A percentile compares a stretch with the other conserved stretches of the same genome.
phyloP scores from a whole-genome alignment of 2,888 invertebrate genomes.

The Panorpa germanica region DNA sequence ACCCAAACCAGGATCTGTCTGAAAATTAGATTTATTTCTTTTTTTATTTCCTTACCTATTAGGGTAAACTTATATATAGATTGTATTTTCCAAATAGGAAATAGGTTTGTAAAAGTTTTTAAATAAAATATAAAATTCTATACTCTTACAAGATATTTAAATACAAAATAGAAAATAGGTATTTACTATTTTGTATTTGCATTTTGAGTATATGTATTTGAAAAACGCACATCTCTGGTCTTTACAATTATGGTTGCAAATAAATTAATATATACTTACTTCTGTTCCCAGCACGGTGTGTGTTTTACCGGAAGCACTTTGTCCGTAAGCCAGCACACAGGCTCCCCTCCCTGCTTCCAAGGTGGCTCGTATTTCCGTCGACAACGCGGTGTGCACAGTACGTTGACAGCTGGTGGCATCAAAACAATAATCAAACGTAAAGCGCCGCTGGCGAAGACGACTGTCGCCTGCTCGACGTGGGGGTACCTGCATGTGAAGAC shows the following conservation, averaged over 20 bases:
- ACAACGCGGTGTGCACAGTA: slow-evolving; percentile 30
- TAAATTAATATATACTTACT: no score
- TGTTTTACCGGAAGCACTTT: slow-evolving; percentile 59
- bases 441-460: slow-evolving; percentile 37
- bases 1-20: slow-evolving; percentile 25
- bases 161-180: no score
- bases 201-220: no score
- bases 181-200: no score
- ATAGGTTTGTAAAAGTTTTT: no score
- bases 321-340: slow-evolving; percentile 56
- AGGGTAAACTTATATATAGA: no score
- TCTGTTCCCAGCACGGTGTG: slow-evolving; percentile 56
- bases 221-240: no score
- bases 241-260: no score
- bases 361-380: slow-evolving; percentile 27
- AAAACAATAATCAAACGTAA: slow-evolving; percentile 44
- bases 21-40: background rate
- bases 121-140: no score
- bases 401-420: slow-evolving; percentile 30
- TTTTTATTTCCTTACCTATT: slow-evolving; percentile 14
- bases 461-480: slow-evolving; percentile 47
- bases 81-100: no score
- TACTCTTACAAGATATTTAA: no score
- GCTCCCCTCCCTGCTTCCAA: slow-evolving; percentile 42
- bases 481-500: no score